A percentile compares a stretch with the other conserved stretches of the same genome.
phyloP scores from a whole-genome alignment of 2,797 vertebrate species.

The Manis crassicaudata region DNA sequence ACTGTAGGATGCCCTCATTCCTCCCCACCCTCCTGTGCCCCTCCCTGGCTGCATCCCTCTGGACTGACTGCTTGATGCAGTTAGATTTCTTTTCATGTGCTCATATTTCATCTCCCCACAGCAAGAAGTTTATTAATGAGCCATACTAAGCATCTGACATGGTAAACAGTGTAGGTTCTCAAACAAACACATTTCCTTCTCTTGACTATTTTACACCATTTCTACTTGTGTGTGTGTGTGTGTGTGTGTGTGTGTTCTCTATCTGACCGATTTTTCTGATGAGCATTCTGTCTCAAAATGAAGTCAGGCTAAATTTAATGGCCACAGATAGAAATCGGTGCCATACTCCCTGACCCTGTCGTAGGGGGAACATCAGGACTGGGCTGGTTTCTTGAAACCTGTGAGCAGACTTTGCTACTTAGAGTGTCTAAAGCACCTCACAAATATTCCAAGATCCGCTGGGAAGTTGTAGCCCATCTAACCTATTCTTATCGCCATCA shows the following conservation, averaged over 20 bases:
- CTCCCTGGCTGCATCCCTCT: not conserved
- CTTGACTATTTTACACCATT: not conserved
- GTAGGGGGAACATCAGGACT: not conserved
- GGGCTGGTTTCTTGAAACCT: not conserved
- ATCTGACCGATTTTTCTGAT: slow-evolving; percentile 46
- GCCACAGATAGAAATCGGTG: not conserved
- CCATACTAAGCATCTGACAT: not conserved
- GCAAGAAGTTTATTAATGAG: not conserved
- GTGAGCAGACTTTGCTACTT: not conserved
- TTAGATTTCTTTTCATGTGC: not conserved
- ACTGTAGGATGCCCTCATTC: not conserved
- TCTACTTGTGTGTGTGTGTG: not conserved
- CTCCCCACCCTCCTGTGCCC: not conserved
- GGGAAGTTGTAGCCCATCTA: not conserved
- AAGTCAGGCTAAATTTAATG: slow-evolving; percentile 26
- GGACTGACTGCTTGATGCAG: not conserved
- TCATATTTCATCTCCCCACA: not conserved
- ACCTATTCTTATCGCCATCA: not conserved
- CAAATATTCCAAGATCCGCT: not conserved
- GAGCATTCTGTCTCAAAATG: slow-evolving; percentile 21
- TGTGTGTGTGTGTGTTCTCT: not conserved
- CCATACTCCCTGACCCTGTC: not conserved
- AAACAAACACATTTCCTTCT: not conserved
- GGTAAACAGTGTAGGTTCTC: not conserved
- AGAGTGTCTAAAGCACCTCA: not conserved